A percentile compares a stretch with the other conserved stretches of the same genome.
Evolutionary conservation across 2,797 vertebrate genomes (phyloP).

Genomic region (Sebastolobus alascanus): DNA sequence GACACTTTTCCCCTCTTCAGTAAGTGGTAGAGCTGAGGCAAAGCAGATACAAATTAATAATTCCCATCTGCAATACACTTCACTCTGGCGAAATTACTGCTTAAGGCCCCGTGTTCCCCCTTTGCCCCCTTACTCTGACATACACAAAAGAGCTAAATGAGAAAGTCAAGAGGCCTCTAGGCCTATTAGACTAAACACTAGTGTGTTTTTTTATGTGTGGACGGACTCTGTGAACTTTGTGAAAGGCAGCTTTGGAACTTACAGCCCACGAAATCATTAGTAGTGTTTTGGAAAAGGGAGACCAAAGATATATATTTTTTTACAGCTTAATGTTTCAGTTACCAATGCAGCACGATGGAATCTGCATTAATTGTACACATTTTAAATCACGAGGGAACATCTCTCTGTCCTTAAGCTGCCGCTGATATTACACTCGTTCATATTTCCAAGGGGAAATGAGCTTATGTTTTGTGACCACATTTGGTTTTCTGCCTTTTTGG

Average conservation of each 20-base stretch:
- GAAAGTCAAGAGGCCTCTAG: slow-evolving; percentile 84
- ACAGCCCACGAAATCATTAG: slow-evolving; percentile 62
- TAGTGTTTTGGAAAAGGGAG: slow-evolving; percentile 50
- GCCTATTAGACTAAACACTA: slow-evolving; percentile 85
- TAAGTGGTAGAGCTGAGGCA: slow-evolving; percentile 84
- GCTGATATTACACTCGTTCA: slow-evolving; percentile 67
- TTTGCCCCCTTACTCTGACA: slow-evolving; percentile 72
- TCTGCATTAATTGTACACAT: slow-evolving; percentile 68
- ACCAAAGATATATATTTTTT: slow-evolving; percentile 64
- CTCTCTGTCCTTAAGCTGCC: slow-evolving; percentile 61
- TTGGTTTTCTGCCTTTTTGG: slow-evolving; percentile 78
- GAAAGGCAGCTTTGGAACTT: slow-evolving; percentile 64
- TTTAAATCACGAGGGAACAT: slow-evolving; percentile 60
- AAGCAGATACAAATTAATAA: slow-evolving; percentile 91
- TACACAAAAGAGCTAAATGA: slow-evolving; percentile 85
- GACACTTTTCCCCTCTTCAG: slow-evolving; percentile 79
- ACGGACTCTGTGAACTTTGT: slow-evolving; percentile 81
- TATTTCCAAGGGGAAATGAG: slow-evolving; percentile 76
- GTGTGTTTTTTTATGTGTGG: slow-evolving; percentile 72
- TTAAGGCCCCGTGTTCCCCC: slow-evolving; percentile 75
- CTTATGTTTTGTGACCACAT: slow-evolving; percentile 77
- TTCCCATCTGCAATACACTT: slow-evolving; percentile 87
- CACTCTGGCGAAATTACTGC: slow-evolving; percentile 78
- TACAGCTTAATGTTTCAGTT: slow-evolving; percentile 51
- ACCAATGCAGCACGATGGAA: slow-evolving; percentile 38